phyloP scores from a whole-genome alignment of 2,888 invertebrate genomes.

The Hartigia nigra region DNA sequence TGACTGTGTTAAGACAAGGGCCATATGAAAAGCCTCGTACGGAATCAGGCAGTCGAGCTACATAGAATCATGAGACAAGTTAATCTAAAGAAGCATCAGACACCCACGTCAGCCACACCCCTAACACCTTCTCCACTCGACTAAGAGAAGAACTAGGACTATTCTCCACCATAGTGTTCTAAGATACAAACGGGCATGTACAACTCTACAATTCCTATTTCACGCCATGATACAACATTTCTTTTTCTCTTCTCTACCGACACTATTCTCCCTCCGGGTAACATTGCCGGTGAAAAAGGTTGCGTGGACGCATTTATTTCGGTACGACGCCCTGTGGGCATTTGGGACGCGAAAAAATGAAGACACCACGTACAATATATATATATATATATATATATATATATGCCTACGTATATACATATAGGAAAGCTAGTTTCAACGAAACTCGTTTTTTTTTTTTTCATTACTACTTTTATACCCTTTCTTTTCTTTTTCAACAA shows the following conservation, averaged over 20 bases:
- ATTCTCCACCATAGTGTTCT: slow-evolving; percentile 10
- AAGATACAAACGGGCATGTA: slow-evolving; percentile 10
- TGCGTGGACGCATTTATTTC: slow-evolving; percentile 10
- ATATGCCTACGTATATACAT: not conserved
- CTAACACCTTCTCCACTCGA: slow-evolving; percentile 4
- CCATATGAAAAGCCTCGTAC: not conserved
- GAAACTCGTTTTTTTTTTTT: not conserved
- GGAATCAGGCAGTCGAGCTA: not conserved
- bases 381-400: not conserved
- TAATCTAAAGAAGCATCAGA: slow-evolving; percentile 23
- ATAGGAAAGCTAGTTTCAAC: not conserved
- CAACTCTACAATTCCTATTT: slow-evolving; percentile 17
- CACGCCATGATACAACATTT: slow-evolving; percentile 20
- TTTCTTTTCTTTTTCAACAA: not conserved
- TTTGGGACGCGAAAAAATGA: slow-evolving; percentile 3
- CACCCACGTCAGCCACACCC: slow-evolving; percentile 17
- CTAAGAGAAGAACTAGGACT: slow-evolving; percentile 3
- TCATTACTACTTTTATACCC: not conserved
- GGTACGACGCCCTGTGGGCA: not conserved
- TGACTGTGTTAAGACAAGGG: not conserved
- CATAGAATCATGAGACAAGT: slow-evolving; percentile 16
- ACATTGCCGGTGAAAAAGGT: not conserved
- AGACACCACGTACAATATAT: not conserved
- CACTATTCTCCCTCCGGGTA: not conserved
- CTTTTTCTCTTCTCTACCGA: not conserved